Evolutionary conservation across 1,140 invertebrate species (phyloP), one percentile per base, ranked within the genome.

Genomic region (Drosophila orosa): DNA sequence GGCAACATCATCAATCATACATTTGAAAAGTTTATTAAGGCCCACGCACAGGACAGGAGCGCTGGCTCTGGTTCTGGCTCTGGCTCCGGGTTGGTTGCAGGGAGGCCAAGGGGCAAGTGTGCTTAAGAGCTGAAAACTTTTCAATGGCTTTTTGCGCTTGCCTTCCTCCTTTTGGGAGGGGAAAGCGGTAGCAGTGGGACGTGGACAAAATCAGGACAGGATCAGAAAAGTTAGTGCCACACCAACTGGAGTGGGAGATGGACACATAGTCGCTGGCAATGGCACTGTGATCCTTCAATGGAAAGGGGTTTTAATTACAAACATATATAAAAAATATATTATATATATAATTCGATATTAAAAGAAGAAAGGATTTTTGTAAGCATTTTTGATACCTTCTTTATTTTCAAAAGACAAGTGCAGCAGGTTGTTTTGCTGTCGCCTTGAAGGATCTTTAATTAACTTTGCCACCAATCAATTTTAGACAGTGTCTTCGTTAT

Each of bases 1-100:
- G 59, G 83, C 66, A 73, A 89, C 79, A 87, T 83, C 83, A 87
- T 87, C 84, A 87, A 87, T 87, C 83, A 87, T 87, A 80, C 75
- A 87, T 83, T 87, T 87, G 79, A 83, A 87, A 87, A 87, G 83
- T 86, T 86, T 87, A 86, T 87, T 87, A 77, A 79, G 78, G 74
- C 74, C 62, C 73, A 58, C 68, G 63, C 48, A n/a, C 22, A 31
- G 12, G 12, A 50, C 25, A 40, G 12, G 44, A 19, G 54, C 19
- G n/a, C n/a, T n/a, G n/a, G n/a, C n/a, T n/a, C n/a, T 25, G 44
- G 15, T 19, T 22, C 42, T 29, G 27, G 7, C 27, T 2, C 27
- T 29, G 33, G 5, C 5, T 5, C 13, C 17, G 0, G 13, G 62
- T 22, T 35, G 48, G 9, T 15, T 17, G 25, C 47, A 48, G 17